Percentiles rank a stretch among this genome's conserved stretches.
Evolutionary conservation across 2,888 invertebrate genomes (phyloP).

Genomic region (Drosophila rubida): DNA sequence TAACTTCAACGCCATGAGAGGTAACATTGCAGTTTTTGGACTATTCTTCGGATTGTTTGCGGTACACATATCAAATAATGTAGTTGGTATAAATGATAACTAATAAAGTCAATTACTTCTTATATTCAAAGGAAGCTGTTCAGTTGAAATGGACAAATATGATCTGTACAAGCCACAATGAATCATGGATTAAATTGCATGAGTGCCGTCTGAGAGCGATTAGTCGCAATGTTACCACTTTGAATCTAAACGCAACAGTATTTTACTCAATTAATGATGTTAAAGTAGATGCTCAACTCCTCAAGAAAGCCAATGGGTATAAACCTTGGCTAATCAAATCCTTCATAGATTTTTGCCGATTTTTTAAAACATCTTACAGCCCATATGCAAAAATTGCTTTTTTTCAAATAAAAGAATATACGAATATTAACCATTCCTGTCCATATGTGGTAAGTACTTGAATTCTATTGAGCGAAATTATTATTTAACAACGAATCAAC

Average conservation of each 20-base stretch:
- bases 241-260: not conserved
- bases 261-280: not conserved
- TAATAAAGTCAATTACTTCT: too few species aligned
- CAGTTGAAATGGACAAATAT: not conserved
- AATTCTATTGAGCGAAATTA: fast-evolving
- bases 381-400: not conserved
- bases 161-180: not conserved
- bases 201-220: not conserved
- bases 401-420: not conserved
- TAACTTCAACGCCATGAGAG: too few species aligned
- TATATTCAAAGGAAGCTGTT: not conserved
- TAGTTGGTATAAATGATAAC: too few species aligned
- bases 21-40: too few species aligned
- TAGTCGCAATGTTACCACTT: not conserved
- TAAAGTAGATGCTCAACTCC: not conserved
- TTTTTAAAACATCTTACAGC: not conserved
- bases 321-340: not conserved
- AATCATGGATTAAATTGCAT: not conserved
- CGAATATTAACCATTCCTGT: not conserved
- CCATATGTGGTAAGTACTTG: not conserved
- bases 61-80: too few species aligned
- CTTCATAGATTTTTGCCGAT: not conserved
- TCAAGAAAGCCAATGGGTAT: not conserved
- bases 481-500: not conserved
- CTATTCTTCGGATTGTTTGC: too few species aligned